A percentile compares a stretch with the other conserved stretches of the same genome.
These are phyloP conservation scores for Melanophora roralis DNA, from an alignment of 2,888 invertebrate species.

Conservation along the genomic window DNA sequence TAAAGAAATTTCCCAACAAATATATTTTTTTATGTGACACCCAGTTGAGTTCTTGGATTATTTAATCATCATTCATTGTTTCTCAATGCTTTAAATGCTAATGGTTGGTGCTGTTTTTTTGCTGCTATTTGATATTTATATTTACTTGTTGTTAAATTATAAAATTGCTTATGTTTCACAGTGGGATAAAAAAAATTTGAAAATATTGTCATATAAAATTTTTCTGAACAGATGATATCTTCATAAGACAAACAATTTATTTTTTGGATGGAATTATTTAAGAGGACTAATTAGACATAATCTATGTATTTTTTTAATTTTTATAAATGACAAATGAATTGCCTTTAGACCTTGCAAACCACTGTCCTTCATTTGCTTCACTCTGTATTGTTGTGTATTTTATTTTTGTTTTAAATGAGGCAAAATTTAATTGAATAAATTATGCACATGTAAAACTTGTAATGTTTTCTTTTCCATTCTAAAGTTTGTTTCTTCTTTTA, in stretches of 20 bases:
- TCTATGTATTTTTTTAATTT: no score
- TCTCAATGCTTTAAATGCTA: conserved; percentile 34
- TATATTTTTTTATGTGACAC: conserved; percentile 23
- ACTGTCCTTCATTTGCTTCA: conserved; percentile 1
- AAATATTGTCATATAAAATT: no score
- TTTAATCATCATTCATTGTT: conserved; percentile 29
- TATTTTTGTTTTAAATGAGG: conserved; percentile 60
- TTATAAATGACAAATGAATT: no score
- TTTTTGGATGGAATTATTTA: no score
- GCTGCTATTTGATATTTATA: conserved; percentile 12
- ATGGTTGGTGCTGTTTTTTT: conserved; percentile 1
- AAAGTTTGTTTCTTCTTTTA: background rate
- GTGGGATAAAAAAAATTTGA: no score
- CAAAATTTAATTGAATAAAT: conserved; percentile 61
- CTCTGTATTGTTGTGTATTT: conserved; percentile 21
- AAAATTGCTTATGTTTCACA: conserved; percentile 41
- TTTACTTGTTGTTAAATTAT: conserved; percentile 13
- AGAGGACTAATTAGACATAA: no score
- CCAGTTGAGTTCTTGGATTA: conserved; percentile 24
- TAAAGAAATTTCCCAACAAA: no score
- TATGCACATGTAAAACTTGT: conserved; percentile 55
- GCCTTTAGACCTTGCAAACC: background rate
- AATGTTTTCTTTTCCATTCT: conserved; percentile 34
- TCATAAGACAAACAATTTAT: no score
- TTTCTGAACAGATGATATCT: no score